Evolutionary conservation across 2,113 vertebrate genomes (phyloP), one percentile per base, ranked within the genome.

Genomic region (Rhabdomys dilectus): DNA sequence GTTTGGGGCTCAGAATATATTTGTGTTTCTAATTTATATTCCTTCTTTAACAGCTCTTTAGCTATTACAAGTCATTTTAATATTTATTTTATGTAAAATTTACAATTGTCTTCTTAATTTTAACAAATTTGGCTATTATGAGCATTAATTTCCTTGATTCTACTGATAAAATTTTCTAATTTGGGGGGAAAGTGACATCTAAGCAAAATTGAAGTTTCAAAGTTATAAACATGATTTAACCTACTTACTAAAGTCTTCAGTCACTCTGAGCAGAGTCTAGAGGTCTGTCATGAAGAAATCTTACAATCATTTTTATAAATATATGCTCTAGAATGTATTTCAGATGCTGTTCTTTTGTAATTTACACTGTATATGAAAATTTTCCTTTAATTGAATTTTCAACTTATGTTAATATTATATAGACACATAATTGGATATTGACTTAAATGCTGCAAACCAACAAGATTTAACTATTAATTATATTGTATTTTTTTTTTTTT

Each of bases 311-410:
- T 91, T 78, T 86, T 11, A 92, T 82, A 92, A 86, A 87, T 75
- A 84, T 60, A 75, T 80, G 87, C 3, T 45, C 36, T 91, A 60
- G 24, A 64, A 42, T 51, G 1, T 58, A 73, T 73, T 26, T 68
- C 39, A 22, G 29, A 56, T 92, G 31, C 64, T 88, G 53, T 19
- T 95, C 91, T 93, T 93, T 93, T 94, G 7, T 58, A 91, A 78
- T 91, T 70, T 64, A 58, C 19, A 70, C 13, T 91, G 5, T 51
- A 88, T 66, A 66, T 96, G 8, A 88, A 96, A 39, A 5, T n/a
- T 3, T 82, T 93, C 12, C 91, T 81, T 91, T 68, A 95, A 84
- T 85, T 90, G 29, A 36, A 45, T 53, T 96, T 88, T 92, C 45
- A 84, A 19, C 16, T 76, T 12, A 88, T n/a, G 16, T 8, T 56